Conservation (phyloP, 2,113 vertebrate species). For the Oncorhynchus nerka region DNA sequence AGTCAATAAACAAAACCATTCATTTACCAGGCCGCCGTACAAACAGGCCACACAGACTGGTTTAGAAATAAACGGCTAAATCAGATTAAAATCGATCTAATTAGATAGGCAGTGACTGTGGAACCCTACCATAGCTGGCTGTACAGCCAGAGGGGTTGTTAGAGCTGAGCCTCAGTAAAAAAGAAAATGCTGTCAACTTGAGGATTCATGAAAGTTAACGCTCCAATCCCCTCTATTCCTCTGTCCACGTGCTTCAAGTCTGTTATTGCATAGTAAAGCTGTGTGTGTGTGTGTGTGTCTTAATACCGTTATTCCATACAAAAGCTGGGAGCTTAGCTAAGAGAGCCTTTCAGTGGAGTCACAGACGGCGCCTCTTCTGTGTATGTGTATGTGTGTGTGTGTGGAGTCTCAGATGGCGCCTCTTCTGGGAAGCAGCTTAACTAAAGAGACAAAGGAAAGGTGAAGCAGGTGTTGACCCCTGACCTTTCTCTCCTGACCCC, state of each 20-base stretch:
- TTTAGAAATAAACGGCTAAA: background rate
- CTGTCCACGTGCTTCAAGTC: conserved; percentile 37
- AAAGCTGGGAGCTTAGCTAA: conserved; percentile 35
- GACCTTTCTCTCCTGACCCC: conserved; percentile 28
- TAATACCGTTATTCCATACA: conserved; percentile 37
- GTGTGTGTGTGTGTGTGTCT: conserved; percentile 19
- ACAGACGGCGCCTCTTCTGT: conserved; percentile 1
- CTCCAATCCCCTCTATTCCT: conserved; percentile 56
- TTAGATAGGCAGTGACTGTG: background rate
- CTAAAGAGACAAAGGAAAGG: conserved; percentile 36
- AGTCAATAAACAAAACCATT: conserved; percentile 40
- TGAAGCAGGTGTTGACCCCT: conserved; percentile 53
- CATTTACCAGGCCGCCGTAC: conserved; percentile 20
- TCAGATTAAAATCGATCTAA: background rate
- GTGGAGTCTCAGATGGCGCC: conserved; percentile 1
- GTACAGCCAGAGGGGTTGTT: background rate
- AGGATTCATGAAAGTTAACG: conserved; percentile 31
- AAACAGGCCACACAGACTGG: conserved; percentile 30
- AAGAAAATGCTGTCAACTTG: conserved; percentile 39
- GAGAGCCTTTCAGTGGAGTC: conserved; percentile 23
- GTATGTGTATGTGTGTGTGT: conserved; percentile 14
- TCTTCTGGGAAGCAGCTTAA: conserved; percentile 21
- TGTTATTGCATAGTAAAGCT: conserved; percentile 31
- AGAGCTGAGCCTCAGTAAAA: background rate
- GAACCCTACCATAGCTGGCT: background rate